phyloP scores from a whole-genome alignment of 1,140 invertebrate species.

The Caenorhabditis inopinata region DNA sequence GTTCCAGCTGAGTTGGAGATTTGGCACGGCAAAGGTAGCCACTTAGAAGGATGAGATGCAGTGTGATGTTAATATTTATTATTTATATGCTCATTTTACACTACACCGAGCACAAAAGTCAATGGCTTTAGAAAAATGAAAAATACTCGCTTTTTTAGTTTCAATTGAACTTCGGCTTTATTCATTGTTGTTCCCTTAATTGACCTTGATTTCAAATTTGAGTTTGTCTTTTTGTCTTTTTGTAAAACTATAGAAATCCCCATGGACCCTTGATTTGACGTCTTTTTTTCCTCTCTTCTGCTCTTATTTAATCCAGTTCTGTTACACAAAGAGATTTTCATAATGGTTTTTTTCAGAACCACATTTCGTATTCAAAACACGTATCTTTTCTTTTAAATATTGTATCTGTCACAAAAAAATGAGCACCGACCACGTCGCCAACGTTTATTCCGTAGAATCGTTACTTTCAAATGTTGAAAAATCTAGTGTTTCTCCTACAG shows the following conservation, averaged over 20 bases:
- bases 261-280: slow-evolving; percentile 30
- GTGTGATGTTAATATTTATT: slow-evolving; percentile 27
- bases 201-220: slow-evolving; percentile 18
- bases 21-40: too few relatives aligned
- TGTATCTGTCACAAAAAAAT: not conserved
- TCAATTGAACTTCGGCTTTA: not conserved
- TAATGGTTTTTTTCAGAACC: not conserved
- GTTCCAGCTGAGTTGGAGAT: not conserved
- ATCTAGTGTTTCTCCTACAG: slow-evolving; percentile 22
- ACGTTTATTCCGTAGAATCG: not conserved
- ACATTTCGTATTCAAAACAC: not conserved
- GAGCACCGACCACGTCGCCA: not conserved
- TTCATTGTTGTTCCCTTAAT: not conserved
- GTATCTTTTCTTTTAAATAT: not conserved
- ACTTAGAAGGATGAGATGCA: not conserved
- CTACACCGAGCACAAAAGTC: slow-evolving; percentile 11
- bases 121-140: not conserved
- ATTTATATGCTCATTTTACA: slow-evolving; percentile 30
- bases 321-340: not conserved
- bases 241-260: slow-evolving; percentile 12
- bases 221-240: too few relatives aligned
- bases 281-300: not conserved
- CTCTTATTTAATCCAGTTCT: slow-evolving; percentile 23
- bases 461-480: slow-evolving; percentile 31
- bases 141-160: not conserved